These are phyloP conservation scores for Caenorhabditis sp. DNA, from an alignment of 2,888 invertebrate genomes.

Conservation along the genomic window DNA sequence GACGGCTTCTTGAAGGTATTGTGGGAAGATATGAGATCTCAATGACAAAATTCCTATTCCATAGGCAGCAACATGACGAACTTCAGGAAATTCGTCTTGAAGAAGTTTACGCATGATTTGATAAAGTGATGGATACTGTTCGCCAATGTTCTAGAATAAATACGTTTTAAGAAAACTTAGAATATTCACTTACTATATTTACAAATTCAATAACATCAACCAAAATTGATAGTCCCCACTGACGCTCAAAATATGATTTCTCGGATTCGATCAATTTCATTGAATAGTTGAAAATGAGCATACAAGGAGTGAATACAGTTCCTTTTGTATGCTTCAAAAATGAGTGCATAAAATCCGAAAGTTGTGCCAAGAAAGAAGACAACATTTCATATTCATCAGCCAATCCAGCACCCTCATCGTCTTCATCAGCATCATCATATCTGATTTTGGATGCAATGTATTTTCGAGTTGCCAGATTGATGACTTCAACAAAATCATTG, in stretches of 20 bases:
- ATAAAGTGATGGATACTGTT: neutral
- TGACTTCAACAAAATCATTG: neutral
- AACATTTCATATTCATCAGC: neutral
- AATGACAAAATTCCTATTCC: constrained; percentile 91
- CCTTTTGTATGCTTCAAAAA: constrained; percentile 46
- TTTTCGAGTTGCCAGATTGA: neutral
- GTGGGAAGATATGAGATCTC: constrained; percentile 5
- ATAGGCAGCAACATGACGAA: constrained; percentile 96
- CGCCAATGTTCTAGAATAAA: neutral
- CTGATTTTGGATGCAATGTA: constrained; percentile 55
- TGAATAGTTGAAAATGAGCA: constrained; percentile 17
- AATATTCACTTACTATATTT: neutral
- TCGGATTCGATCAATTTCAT: constrained; percentile 82
- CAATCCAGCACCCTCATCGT: constrained; percentile 22
- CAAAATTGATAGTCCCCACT: constrained; percentile 97
- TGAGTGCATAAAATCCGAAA: constrained; percentile 62
- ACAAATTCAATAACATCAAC: constrained; percentile 92
- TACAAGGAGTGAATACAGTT: neutral
- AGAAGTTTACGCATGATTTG: no score
- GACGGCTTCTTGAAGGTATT: neutral
- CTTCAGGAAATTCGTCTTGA: constrained; percentile 85
- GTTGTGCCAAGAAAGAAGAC: constrained; percentile 53
- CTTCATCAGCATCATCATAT: constrained; percentile 60
- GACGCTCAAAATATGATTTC: constrained; percentile 89
- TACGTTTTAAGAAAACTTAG: neutral